Conservation (phyloP, 2,888 invertebrate genomes). For the Geotrupes spiniger region DNA sequence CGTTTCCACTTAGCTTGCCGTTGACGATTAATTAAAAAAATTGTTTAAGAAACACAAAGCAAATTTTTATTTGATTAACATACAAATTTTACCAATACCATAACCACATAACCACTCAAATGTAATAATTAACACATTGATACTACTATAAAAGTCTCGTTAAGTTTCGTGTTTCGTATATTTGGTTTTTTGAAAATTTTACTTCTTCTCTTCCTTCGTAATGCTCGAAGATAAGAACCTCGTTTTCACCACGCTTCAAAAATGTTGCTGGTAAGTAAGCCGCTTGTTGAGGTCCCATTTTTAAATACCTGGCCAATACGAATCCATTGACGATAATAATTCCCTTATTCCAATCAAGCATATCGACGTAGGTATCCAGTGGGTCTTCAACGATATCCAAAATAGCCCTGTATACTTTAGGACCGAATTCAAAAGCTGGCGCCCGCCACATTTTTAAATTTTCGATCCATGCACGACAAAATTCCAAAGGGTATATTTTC, state of each 20-base stretch:
- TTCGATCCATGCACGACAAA: slow-evolving; percentile 49
- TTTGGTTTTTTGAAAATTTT: slow-evolving; percentile 30
- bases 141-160: no score
- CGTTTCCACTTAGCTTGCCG: no score
- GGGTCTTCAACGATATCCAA: slow-evolving; percentile 49
- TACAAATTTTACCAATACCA: no score
- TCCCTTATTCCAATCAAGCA: slow-evolving; percentile 80
- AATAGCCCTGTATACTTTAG: slow-evolving; percentile 54
- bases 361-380: slow-evolving; percentile 69
- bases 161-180: slow-evolving; percentile 22
- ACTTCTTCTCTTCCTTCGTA: slow-evolving; percentile 29
- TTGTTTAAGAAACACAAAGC: no score
- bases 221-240: slow-evolving; percentile 40
- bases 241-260: slow-evolving; percentile 54
- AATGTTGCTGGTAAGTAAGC: slow-evolving; percentile 77
- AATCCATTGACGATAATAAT: slow-evolving; percentile 77
- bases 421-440: slow-evolving; percentile 44
- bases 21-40: no score
- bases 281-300: slow-evolving; percentile 75
- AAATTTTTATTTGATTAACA: no score
- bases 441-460: slow-evolving; percentile 34
- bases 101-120: no score
- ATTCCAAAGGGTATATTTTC: slow-evolving; percentile 54
- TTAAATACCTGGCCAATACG: slow-evolving; percentile 83
- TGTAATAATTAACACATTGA: no score